A percentile compares a stretch with the other conserved stretches of the same genome.
Conservation (phyloP, 2,797 vertebrate species). For the Lagorchestes hirsutus region DNA sequence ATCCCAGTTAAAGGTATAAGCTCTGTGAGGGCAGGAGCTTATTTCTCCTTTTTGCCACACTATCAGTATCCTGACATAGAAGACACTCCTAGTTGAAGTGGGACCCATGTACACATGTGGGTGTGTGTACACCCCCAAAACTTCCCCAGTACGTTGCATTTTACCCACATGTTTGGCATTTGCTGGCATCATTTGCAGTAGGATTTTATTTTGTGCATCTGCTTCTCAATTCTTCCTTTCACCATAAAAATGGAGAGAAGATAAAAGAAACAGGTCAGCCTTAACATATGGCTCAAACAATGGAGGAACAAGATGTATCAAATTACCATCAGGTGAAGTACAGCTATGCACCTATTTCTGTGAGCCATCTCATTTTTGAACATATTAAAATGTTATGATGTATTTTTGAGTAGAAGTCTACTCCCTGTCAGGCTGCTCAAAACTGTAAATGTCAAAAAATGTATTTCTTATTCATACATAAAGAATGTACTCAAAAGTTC, state of each 20-base stretch:
- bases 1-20: not conserved
- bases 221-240: not conserved
- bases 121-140: not conserved
- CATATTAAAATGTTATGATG: slow-evolving; percentile 52
- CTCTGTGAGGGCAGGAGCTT: not conserved
- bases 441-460: slow-evolving; percentile 74
- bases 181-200: not conserved
- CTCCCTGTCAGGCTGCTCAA: slow-evolving; percentile 54
- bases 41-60: not conserved
- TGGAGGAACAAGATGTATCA: slow-evolving; percentile 10
- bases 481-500: slow-evolving; percentile 50
- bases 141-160: not conserved
- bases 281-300: not conserved
- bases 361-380: slow-evolving; percentile 48
- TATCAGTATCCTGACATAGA: not conserved
- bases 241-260: not conserved
- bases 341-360: slow-evolving; percentile 33
- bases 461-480: slow-evolving; percentile 65
- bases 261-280: not conserved
- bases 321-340: slow-evolving; percentile 39
- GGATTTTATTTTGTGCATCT: slow-evolving; percentile 30
- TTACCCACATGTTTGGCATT: not conserved
- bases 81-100: no score
- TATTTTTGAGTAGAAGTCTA: slow-evolving; percentile 53
- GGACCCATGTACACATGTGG: not conserved